Conservation (phyloP, 1,140 invertebrate genomes). For the Drosophila navojoa region DNA sequence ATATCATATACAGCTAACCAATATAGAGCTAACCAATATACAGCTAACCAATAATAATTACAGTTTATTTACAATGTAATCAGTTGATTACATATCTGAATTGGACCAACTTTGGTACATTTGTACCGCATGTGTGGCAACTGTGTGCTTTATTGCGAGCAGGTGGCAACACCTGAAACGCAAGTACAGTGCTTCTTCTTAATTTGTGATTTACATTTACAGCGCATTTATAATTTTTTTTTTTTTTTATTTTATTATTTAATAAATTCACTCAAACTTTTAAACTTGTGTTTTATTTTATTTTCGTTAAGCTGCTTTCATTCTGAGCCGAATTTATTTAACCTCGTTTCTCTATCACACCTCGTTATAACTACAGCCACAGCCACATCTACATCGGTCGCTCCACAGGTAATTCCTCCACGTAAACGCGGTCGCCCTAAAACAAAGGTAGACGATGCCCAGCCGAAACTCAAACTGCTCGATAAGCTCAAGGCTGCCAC, state of each 20-base stretch:
- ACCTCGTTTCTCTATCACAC: constrained; percentile 42
- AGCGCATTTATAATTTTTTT: constrained; percentile 39
- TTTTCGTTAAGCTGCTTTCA: constrained; percentile 20
- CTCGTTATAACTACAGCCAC: constrained; percentile 15
- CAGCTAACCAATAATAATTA: no score
- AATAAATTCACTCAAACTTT: constrained; percentile 31
- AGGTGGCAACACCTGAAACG: constrained; percentile 31
- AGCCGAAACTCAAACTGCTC: constrained; percentile 61
- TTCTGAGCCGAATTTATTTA: constrained; percentile 33
- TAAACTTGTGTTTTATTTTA: constrained; percentile 41
- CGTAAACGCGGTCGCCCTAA: constrained; percentile 70
- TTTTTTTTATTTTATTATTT: constrained; percentile 41
- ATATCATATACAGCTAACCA: no score
- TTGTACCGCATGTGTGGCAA: constrained; percentile 2
- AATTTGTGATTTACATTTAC: constrained; percentile 40
- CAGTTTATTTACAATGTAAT: no score
- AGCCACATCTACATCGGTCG: constrained; percentile 41
- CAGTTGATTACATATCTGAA: not conserved
- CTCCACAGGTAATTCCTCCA: constrained; percentile 50
- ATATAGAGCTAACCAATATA: no score
- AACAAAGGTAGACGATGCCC: constrained; percentile 48
- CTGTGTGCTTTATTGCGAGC: not conserved
- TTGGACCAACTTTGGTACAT: not conserved
- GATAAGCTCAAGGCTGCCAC: constrained; percentile 64
- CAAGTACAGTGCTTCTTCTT: constrained; percentile 55